A percentile compares a stretch with the other conserved stretches of the same genome.
Conservation (phyloP, 2,113 vertebrate species). For the Nyctereutes procyonoides region DNA sequence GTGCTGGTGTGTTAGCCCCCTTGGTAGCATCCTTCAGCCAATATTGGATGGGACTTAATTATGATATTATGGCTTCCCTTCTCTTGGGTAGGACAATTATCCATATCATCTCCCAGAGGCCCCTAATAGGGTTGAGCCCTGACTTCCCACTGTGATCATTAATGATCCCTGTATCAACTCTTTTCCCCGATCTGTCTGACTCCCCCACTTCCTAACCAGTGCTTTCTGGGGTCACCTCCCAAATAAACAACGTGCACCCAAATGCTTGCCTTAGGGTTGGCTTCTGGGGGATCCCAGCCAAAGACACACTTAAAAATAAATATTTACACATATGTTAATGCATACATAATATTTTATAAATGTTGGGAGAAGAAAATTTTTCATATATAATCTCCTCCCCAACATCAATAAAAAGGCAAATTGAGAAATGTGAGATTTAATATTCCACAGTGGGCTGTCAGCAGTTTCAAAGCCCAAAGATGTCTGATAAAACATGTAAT, state of each 20-base stretch:
- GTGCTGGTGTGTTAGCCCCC: neutral
- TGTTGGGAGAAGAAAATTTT: conserved; percentile 66
- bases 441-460: conserved; percentile 80
- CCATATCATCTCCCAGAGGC: neutral
- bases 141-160: neutral
- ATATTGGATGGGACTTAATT: neutral
- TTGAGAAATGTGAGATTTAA: conserved; percentile 81
- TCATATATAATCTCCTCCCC: conserved; percentile 69
- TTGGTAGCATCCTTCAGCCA: neutral
- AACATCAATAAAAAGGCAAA: conserved; percentile 80
- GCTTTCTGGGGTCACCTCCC: conserved; percentile 14
- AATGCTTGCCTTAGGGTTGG: conserved; percentile 45
- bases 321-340: conserved; percentile 70
- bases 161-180: neutral
- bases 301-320: conserved; percentile 70
- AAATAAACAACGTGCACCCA: neutral
- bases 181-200: neutral
- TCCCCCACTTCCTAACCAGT: neutral
- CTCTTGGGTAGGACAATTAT: neutral
- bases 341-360: conserved; percentile 69
- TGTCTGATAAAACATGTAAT: conserved; percentile 83
- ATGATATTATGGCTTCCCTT: neutral
- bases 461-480: conserved; percentile 82
- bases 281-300: neutral
- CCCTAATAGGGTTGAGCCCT: neutral